These are phyloP conservation scores for Lepidocolaptes lacrymiger DNA, from an alignment of 2,797 vertebrate species.

Conservation along the genomic window DNA sequence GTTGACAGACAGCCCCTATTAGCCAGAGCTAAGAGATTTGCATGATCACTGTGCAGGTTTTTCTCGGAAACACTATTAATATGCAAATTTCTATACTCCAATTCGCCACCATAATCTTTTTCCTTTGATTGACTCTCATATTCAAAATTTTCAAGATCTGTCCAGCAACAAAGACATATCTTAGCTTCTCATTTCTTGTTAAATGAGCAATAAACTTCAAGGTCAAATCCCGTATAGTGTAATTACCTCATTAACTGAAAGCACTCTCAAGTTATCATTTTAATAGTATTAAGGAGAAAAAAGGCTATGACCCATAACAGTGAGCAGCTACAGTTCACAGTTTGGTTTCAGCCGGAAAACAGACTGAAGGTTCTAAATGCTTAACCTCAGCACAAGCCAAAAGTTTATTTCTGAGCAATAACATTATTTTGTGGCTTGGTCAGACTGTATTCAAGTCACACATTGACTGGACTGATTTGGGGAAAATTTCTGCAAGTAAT, in stretches of 20 bases:
- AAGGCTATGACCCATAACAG: neutral
- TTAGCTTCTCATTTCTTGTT: constrained; percentile 13
- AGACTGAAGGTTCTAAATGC: neutral
- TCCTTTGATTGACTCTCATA: neutral
- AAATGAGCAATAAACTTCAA: constrained; percentile 45
- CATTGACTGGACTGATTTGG: neutral
- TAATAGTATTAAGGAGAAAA: neutral
- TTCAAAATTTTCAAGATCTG: neutral
- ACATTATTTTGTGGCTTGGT: neutral
- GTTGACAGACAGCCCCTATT: neutral
- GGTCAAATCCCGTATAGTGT: constrained; percentile 7
- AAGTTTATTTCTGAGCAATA: neutral
- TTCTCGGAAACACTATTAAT: neutral
- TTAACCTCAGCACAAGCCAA: neutral
- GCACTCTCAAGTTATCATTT: neutral
- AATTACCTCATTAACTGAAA: constrained; percentile 54
- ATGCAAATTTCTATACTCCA: constrained; percentile 23
- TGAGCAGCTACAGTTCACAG: neutral
- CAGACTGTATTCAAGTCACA: neutral
- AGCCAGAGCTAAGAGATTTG: neutral
- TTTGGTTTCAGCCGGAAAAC: neutral
- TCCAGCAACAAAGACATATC: neutral
- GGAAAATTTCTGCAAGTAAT: neutral
- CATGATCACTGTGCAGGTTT: neutral
- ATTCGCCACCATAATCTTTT: constrained; percentile 6